Conservation (phyloP, 2,797 vertebrate species). For the Carcharodon carcharias region DNA sequence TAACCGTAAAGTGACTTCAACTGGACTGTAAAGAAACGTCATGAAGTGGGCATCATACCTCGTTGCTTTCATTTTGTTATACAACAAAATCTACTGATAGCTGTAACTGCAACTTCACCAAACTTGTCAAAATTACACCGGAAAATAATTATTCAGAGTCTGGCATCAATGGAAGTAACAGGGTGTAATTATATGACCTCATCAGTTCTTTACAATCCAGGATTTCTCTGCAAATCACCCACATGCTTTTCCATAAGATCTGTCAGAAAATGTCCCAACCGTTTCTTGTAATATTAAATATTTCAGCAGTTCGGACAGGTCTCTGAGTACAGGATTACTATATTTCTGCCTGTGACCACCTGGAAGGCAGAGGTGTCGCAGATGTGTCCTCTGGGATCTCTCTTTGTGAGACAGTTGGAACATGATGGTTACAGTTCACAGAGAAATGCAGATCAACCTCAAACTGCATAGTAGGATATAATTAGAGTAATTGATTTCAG, state of each 20-base stretch:
- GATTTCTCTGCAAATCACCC: constrained; percentile 24
- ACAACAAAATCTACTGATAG: background rate
- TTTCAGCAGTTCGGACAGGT: background rate
- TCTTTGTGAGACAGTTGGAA: constrained; percentile 21
- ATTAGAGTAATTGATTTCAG: constrained; percentile 68
- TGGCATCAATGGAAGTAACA: constrained; percentile 38
- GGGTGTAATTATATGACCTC: constrained; percentile 39
- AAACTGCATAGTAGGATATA: constrained; percentile 51
- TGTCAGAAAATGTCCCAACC: background rate
- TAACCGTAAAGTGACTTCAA: background rate
- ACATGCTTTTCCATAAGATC: background rate
- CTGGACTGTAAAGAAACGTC: background rate
- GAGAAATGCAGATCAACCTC: constrained; percentile 42
- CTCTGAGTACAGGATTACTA: background rate
- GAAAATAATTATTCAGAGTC: constrained; percentile 27
- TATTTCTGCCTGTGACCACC: background rate
- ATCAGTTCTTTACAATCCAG: background rate
- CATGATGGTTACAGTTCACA: constrained; percentile 39
- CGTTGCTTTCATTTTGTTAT: background rate
- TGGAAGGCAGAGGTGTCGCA: constrained; percentile 10
- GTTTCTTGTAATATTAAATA: background rate
- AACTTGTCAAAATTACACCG: constrained; percentile 1
- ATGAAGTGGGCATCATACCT: background rate
- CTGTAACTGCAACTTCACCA: background rate
- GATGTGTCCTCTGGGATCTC: background rate